Base-by-base conservation (phyloP, 1,140 invertebrate species). In the Triops longicaudatus region DNA sequence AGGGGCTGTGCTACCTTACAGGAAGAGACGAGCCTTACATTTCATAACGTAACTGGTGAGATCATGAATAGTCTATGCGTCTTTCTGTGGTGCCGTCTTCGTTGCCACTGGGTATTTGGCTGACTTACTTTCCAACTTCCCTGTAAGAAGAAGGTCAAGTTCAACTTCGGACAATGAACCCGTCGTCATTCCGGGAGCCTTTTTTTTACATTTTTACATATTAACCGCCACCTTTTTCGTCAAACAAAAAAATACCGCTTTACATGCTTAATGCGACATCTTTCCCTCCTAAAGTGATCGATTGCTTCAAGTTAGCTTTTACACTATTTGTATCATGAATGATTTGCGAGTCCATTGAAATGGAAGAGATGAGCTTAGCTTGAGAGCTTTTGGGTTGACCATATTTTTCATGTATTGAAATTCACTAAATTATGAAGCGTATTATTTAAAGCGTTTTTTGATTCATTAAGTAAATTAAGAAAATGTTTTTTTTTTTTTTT, bases 161-260 rank as follows among this genome's bases (percentile, higher is more conserved):
- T 63, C 50, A 63, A 63, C 50, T 63, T 63, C n/a, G 50, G 50
- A 63, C 50, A 63, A 63, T 63, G 50, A 63, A 63, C 50, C 50
- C 50, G 7, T 63, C 50, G 50, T 63, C 14, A 63, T 22, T 63
- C 22, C 50, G 17, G 22, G 14, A 63, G 50, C 6, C 50, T 63
- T 22, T n/a, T 22, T 22, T 50, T 50, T 22, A 63, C 17, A 17
- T 1, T 63, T 17, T 63, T 63, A 9, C 17, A 63, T 63, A 22
- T 63, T 17, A 22, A 63, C 50, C 4, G 50, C 50, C 22, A 63
- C 50, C 50, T 63, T 63, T 22, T 22, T 22, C 22, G 7, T 37
- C 2, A 37, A 37, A 37, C 2, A 37, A 37, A 37, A 37, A 63
- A 63, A 6, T 14, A 63, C 10, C 14, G 50, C 50, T 17, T 22